Base-by-base conservation (phyloP, 2,113 vertebrate species). In the Indri indri region DNA sequence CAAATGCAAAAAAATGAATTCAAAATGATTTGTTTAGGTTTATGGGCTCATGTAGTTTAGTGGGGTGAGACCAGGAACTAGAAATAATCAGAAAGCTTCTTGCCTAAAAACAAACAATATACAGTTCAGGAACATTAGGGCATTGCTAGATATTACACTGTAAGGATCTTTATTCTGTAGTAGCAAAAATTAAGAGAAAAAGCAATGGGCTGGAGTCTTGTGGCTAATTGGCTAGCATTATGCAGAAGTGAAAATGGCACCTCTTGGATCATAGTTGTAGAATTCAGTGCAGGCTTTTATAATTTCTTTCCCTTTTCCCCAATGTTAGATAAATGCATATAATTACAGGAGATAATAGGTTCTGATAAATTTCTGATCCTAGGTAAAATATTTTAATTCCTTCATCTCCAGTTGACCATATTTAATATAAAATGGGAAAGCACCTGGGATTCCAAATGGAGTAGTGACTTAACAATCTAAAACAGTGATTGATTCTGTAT, bases 21-120 rank as follows among this genome's bases (percentile, higher is more conserved):
- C 8, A 68, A 42, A 96, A 88, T 92, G 73, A 77, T 98, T 98
- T 98, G 27, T 96, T 98, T 98, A 96, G 68, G 11, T 97, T 98
- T 98, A 97, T 93, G 83, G 32, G 54, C 91, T 97, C 90, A n/a
- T 63, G 71, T 42, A 90, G 57, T 97, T 97, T 73, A 91, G 52
- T 82, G 5, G 42, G 47, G 57, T 90, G 77, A 96, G 42, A 89
- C 32, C 66, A 76, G 25, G 73, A 95, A 83, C 23, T 89, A 91
- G 95, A 94, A 93, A 80, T 83, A 84, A 86, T 92, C 25, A 59
- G 76, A 57, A 14, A 84, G 16, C 59, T n/a, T 98, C 14, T 85
- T 96, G 37, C 86, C 80, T 86, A 57, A 92, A 94, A 97, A 92
- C 45, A 81, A 91, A 79, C 18, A 86, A 37, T 32, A 50, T n/a